Base-by-base conservation (phyloP, 2,113 vertebrate species). In the Triplophysa tibetana region DNA sequence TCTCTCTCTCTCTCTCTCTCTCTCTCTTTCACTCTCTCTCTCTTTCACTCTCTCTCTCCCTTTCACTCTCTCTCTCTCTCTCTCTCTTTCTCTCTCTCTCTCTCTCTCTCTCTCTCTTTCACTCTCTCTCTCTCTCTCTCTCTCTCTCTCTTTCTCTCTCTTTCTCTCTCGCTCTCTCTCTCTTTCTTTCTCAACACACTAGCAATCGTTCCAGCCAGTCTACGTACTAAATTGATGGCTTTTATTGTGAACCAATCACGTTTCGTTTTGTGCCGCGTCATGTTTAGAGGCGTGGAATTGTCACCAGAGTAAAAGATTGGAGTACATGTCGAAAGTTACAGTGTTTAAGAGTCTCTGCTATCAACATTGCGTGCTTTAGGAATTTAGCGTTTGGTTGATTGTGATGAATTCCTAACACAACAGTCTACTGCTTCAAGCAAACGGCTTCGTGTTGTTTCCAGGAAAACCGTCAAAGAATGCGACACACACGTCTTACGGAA, bases 201-300 rank as follows among this genome's bases (percentile, higher is more conserved):
- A 88, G 78, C 89, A 87, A 84, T 81, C 75, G 80, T 88, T 88
- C 89, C 90, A 90, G 89, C 83, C 89, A 87, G 86, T 85, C 84
- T 66, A 85, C 81, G 16, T 50, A 84, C 72, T 89, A 88, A 86
- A 83, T 84, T 68, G 70, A 80, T 75, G 87, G 86, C 90, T 85
- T 86, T 90, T 89, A 88, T 85, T 81, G 84, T 76, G 85, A 88
- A 29, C 29, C 29, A 29, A 29, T 29, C 29, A 29, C 0, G 29
- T 0, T 29, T 29, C 29, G 29, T 29, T 29, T 29, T 29, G 29
- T 29, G 3, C 29, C 29, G 29, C 3, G 29, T 29, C 29, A 29
- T 29, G 29, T 29, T 29, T 29, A 29, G 29, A 29, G 29, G 29
- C 29, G 4, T 29, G 29, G 29, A 29, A 29, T 29, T 29, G 29